phyloP scores from a whole-genome alignment of 2,113 vertebrate species.

The Entosphenus tridentatus region DNA sequence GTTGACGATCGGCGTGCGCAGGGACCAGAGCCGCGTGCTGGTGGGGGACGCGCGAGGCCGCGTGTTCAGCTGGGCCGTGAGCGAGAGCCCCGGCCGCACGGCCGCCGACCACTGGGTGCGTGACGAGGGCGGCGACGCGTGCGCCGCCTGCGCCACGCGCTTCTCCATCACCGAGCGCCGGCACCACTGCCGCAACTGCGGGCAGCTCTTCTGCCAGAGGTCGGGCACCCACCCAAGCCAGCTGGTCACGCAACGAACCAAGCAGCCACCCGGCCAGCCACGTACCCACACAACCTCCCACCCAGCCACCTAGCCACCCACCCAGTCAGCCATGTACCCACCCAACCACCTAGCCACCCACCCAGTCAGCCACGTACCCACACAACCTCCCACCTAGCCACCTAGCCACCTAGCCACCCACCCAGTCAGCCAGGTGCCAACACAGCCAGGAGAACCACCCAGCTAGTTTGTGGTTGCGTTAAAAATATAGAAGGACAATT shows the following conservation, averaged over 20 bases:
- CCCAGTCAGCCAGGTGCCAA: background rate
- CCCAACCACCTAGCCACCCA: background rate
- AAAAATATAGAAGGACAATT: no score
- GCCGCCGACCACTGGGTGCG: slow-evolving; percentile 97
- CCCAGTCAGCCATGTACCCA: background rate
- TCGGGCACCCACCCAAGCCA: slow-evolving; percentile 21
- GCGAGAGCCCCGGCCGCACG: slow-evolving; percentile 71
- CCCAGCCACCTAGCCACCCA: background rate
- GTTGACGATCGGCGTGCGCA: slow-evolving; percentile 15
- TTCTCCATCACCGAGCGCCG: slow-evolving; percentile 84
- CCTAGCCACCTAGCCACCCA: background rate
- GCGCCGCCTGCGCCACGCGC: slow-evolving; percentile 55
- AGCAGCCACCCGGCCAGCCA: background rate
- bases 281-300: background rate
- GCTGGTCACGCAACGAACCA: background rate
- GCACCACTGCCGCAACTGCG: slow-evolving; percentile 93
- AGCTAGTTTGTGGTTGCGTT: no score
- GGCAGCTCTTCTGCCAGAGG: slow-evolving; percentile 98
- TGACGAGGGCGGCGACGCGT: slow-evolving; percentile 84
- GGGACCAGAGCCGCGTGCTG: slow-evolving; percentile 94
- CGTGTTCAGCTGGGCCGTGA: slow-evolving; percentile 96
- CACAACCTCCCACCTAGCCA: background rate
- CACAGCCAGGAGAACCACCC: no score
- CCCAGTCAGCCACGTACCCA: background rate
- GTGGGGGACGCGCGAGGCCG: slow-evolving; percentile 69